Conservation (phyloP, 2,113 vertebrate genomes). For the Myanophis thanlyinensis region DNA sequence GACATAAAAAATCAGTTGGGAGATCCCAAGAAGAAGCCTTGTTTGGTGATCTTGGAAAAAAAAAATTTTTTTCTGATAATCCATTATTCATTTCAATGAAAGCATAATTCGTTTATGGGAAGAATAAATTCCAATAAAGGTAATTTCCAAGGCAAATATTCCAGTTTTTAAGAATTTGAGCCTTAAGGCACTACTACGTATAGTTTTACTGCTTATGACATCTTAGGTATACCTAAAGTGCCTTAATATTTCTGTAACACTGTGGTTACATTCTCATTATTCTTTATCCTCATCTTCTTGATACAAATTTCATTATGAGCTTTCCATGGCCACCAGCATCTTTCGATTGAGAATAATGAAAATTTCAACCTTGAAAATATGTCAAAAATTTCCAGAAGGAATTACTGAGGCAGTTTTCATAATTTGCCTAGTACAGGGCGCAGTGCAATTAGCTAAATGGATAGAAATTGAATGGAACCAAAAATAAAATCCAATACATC, state of each 20-base stretch:
- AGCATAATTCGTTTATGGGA: background rate
- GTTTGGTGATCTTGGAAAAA: background rate
- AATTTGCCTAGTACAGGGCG: slow-evolving; percentile 25
- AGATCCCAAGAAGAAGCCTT: background rate
- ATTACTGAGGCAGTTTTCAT: slow-evolving; percentile 30
- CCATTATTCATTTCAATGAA: slow-evolving; percentile 11
- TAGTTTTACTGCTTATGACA: background rate
- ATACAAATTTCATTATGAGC: slow-evolving; percentile 5
- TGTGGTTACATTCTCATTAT: background rate
- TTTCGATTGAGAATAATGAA: slow-evolving; percentile 2
- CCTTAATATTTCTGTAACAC: slow-evolving; percentile 4
- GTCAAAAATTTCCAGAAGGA: slow-evolving; percentile 19
- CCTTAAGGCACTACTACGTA: background rate
- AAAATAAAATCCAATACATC: slow-evolving; percentile 31
- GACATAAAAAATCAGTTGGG: background rate
- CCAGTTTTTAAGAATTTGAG: background rate
- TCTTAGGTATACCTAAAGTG: background rate
- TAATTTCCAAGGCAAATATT: background rate
- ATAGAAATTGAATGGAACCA: slow-evolving; percentile 42
- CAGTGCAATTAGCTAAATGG: slow-evolving; percentile 28
- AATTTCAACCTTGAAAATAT: background rate
- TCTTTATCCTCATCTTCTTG: background rate
- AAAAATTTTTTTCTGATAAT: background rate
- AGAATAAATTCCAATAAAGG: slow-evolving; percentile 22
- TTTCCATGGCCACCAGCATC: background rate